Conservation (phyloP, 2,797 vertebrate species). For the Macrochelys suwanniensis region DNA sequence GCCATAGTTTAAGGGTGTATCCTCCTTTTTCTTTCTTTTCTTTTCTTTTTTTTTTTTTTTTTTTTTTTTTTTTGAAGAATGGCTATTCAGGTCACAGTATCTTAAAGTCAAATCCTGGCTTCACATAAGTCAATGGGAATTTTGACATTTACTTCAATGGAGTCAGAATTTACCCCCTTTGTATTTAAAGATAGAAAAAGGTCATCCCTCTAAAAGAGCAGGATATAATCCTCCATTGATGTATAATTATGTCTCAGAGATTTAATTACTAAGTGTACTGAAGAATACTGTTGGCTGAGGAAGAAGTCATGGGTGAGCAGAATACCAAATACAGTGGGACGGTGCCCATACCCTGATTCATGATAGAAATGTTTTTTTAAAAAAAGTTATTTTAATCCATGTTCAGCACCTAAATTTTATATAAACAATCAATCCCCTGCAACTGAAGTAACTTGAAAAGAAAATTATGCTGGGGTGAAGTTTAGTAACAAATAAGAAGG, state of each 20-base stretch:
- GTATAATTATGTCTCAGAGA: background rate
- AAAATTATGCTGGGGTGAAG: background rate
- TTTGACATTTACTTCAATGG: background rate
- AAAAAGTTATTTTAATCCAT: background rate
- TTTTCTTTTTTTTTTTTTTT: accelerated
- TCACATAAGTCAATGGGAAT: background rate
- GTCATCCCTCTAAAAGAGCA: background rate
- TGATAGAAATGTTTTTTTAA: background rate
- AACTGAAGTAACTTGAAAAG: background rate
- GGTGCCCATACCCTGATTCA: background rate
- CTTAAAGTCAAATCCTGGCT: background rate
- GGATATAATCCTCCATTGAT: background rate
- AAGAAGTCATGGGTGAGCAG: background rate
- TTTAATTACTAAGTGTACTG: background rate
- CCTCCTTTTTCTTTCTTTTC: accelerated
- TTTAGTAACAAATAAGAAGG: background rate
- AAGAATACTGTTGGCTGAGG: background rate
- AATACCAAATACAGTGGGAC: background rate
- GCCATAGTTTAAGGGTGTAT: background rate
- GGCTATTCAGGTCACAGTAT: background rate
- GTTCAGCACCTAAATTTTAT: background rate
- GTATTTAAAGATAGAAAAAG: background rate
- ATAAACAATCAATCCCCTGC: background rate
- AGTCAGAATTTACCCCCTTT: background rate
- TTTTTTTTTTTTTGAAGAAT: background rate